Conservation (phyloP, 2,888 invertebrate genomes). For the Apotomis capreana region DNA sequence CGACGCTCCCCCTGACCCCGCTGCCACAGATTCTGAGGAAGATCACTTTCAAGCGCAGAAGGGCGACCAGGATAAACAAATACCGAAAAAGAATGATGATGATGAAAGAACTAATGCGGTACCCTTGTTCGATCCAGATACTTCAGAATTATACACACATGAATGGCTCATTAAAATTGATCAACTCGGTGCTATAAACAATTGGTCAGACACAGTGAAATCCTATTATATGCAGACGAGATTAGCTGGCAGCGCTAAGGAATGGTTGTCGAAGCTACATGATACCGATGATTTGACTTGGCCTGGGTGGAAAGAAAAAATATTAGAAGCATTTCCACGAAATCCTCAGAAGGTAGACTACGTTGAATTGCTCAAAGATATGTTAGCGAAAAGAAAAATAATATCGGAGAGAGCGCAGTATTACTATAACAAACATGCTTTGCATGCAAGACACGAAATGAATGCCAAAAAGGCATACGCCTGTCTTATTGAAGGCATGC, state of each 20-base stretch:
- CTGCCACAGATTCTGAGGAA: constrained; percentile 12
- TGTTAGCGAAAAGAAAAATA: constrained; percentile 1
- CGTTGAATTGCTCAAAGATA: constrained; percentile 6
- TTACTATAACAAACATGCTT: background rate
- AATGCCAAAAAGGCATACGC: constrained; percentile 25
- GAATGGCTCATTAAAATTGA: constrained; percentile 24
- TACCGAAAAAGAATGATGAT: background rate
- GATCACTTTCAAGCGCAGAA: background rate
- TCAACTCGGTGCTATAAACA: constrained; percentile 11
- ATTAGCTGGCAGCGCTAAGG: constrained; percentile 17
- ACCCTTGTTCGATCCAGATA: constrained; percentile 24
- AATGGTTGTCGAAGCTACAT: constrained; percentile 19
- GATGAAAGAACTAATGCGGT: constrained; percentile 2
- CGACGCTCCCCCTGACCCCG: background rate
- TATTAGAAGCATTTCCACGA: constrained; percentile 13
- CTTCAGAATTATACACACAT: constrained; percentile 17
- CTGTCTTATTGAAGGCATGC: constrained; percentile 23
- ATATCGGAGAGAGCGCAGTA: background rate
- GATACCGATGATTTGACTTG: constrained; percentile 17
- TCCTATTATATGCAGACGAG: constrained; percentile 26
- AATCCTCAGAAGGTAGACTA: constrained; percentile 13
- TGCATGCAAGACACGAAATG: constrained; percentile 7
- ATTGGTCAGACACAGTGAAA: constrained; percentile 25
- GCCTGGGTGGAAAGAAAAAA: constrained; percentile 22
- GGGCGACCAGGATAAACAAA: background rate